Base-by-base conservation (phyloP, 2,797 vertebrate species). In the Silurus aristotelis region DNA sequence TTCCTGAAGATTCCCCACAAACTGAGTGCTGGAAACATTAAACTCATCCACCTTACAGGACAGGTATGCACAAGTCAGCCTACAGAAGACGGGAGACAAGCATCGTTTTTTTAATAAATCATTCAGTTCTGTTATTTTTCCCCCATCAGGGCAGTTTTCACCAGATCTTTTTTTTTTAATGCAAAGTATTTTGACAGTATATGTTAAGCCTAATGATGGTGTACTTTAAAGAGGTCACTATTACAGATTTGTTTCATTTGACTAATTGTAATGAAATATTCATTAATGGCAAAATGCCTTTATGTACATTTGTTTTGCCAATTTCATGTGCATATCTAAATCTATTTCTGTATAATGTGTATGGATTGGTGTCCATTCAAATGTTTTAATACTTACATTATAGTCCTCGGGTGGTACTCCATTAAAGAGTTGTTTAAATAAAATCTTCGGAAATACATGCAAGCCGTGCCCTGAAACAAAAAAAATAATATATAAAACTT, bases 11-110 rank as follows among this genome's bases (percentile, higher is more conserved):
- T 99, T 99, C 78, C 95, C 96, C 86, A 98, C 97, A 90, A 99
- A 99, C 88, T 99, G 98, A 70, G 92, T 91, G 90, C 97, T 96
- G 89, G 98, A 99, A 8, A 99, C 98, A n/a, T 99, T 99, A 92
- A 99, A 99, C 93, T 99, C 97, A 67, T 99, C 98, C 88, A 99
- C 98, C 94, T 99, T 99, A 89, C 98, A 99, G 56, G 98, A 96
- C 88, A 99, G 92, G 93, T 98, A 99, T 0, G 94, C 94, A 91
- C 97, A 98, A 0, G 95, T 97, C 56, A 97, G 90, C 96, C 96
- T 97, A 87, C 67, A 83, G 27, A 15, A 73, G 67, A 6, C 5
- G 58, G 27, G 2, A 19, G 8, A 55, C 25, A 56, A 80, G 31
- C 20, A 27, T 38, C 38, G 0, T 5, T 38, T 38, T 38, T 38